Percentiles rank a stretch among this genome's conserved stretches.
Evolutionary conservation across 2,113 vertebrate genomes (phyloP).

Genomic region (Gadus macrocephalus): DNA sequence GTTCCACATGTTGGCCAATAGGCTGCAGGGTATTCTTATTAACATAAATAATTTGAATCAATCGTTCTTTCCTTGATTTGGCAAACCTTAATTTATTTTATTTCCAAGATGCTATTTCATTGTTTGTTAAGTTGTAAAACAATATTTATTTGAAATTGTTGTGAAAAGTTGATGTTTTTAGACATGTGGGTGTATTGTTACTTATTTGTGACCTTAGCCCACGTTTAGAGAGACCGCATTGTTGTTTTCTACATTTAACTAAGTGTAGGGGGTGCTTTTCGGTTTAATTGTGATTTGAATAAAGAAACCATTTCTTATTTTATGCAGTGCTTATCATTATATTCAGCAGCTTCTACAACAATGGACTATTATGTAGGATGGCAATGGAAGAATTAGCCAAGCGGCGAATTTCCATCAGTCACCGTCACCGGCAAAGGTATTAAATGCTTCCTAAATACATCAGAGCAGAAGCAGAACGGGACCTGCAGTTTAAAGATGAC

Average conservation of each 20-base stretch:
- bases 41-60: not conserved
- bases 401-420: not conserved
- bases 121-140: constrained; percentile 11
- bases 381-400: no score
- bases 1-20: not conserved
- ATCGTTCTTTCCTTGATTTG: not conserved
- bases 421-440: not conserved
- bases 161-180: constrained; percentile 41
- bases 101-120: constrained; percentile 16
- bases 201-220: constrained; percentile 27
- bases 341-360: no score
- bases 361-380: no score
- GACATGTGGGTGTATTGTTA: constrained; percentile 37
- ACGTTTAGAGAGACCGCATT: constrained; percentile 15
- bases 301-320: constrained; percentile 49
- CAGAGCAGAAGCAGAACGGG: no score
- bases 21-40: not conserved
- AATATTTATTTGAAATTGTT: constrained; percentile 35
- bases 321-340: not conserved
- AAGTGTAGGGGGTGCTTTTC: constrained; percentile 32
- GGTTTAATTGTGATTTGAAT: constrained; percentile 53
- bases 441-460: not conserved
- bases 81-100: not conserved
- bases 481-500: no score
- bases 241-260: constrained; percentile 43